Base-by-base conservation (phyloP, 92 coral and sea anemone genomes). In the Galaxea fascicularis region DNA sequence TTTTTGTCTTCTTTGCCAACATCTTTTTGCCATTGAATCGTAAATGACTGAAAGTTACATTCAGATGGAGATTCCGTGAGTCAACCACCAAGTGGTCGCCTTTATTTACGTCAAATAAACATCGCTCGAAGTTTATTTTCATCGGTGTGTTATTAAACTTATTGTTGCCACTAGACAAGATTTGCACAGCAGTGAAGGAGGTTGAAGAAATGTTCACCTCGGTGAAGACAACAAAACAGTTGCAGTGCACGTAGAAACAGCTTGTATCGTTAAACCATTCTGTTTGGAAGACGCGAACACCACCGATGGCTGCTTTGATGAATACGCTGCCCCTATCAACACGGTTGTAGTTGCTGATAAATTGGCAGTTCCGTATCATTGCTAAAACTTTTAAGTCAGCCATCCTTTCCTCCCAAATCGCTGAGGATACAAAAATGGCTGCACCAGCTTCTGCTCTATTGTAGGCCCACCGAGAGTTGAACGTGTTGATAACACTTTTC, bases 181-280 rank as follows among this genome's bases (percentile, higher is more conserved):
- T 65, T 45, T 11, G 82, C 82, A 28, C 21, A 26, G 8, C 71
- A 39, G 6, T 27, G 35, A 7, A 51, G 12, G 13, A 24, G n/a
- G 6, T 18, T 44, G 15, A 44, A 18, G 51, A 54, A 31, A 28
- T 75, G 39, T 24, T 78, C 60, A 82, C 86, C 4, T 82, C n/a
- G 6, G 77, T 70, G 28, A 82, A 82, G 22, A 58, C 39, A 11
- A 58, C 86, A 10, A 16, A 10, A 44, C 86, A 82, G 70, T 56
- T 29, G 29, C 86, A 82, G 8, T 7, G 20, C 69, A 82, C 13
- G n/a, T 53, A 56, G 41, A 71, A 58, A 0, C 78, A 39, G 14
- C 17, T 49, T 0, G 41, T 1, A 56, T 54, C 22, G 9, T 56
- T 0, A 16, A 8, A 54, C 86, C 86, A 82, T 9, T 35, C 47